phyloP scores from a whole-genome alignment of 2,797 vertebrate species.

The Ficedula albicollis region DNA sequence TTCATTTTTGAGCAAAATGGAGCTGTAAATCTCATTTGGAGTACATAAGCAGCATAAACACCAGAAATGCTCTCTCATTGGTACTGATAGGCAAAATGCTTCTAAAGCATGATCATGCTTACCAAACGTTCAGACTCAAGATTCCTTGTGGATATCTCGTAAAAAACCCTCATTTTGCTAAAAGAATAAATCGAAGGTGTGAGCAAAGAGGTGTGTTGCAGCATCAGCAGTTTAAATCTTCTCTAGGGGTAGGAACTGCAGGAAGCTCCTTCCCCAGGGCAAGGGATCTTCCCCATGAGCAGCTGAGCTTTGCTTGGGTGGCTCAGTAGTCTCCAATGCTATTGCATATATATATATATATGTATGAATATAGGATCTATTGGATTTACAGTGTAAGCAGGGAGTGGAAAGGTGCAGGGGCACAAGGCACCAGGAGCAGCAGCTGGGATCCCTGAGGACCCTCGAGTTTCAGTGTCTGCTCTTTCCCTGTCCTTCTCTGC shows the following conservation, averaged over 20 bases:
- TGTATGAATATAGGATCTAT: no score
- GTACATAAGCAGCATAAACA: neutral
- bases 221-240: neutral
- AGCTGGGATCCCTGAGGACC: neutral
- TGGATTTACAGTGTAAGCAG: neutral
- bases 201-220: neutral
- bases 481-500: neutral
- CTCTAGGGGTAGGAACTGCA: neutral
- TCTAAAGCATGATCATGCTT: neutral
- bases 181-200: neutral
- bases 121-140: neutral
- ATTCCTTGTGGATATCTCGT: neutral
- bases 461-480: fast-evolving
- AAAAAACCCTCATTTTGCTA: neutral
- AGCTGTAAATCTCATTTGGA: constrained; percentile 31
- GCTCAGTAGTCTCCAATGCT: fast-evolving
- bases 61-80: neutral
- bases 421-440: neutral
- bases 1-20: constrained; percentile 24
- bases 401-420: fast-evolving
- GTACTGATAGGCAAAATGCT: neutral
- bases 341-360: no score
- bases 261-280: neutral
- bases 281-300: fast-evolving
- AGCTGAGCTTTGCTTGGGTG: neutral